Base-by-base conservation (phyloP, 92 coral and sea anemone genomes). In the Parazoanthus atlanticus region DNA sequence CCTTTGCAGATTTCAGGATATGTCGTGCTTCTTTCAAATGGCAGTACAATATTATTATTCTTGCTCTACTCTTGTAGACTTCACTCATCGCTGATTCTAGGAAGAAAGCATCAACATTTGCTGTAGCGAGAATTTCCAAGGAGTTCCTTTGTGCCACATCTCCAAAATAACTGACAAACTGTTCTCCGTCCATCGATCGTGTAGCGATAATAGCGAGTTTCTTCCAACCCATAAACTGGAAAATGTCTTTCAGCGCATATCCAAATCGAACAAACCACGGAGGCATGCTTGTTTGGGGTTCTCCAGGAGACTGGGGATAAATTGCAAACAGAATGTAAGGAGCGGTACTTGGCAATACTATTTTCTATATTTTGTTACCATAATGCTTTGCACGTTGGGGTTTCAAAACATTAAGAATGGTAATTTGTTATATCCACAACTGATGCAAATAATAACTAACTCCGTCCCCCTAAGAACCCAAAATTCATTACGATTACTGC, bases 211-310 rank as follows among this genome's bases (percentile, higher is more conserved):
- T 0, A 41, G 79, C 79, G 31, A 36, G 13, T 16, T 75, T 75
- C 16, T 75, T 75, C 79, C 79, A 75, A 34, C 79, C 79, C 79
- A 75, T 75, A 7, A 36, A 47, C 15, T 11, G 46, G 43, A 75
- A 75, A 33, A 75, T 36, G 29, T 75, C 43, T 75, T 75, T n/a
- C 29, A 75, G 49, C 12, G 79, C 40, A 15, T 36, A 36, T 6
- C 40, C 79, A n/a, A 75, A 75, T 3, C 79, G 79, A 75, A 75
- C 79, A 75, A 36, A 75, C 79, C 79, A 75, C 13, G 79, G 79
- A 5, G 79, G 79, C 49, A 75, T 75, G 79, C 79, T 41, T 34
- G 49, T 75, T 12, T 17, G 46, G 40, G 43, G 13, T 36, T 36
- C 79, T 38, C 29, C 79, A 6, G 49, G 28, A 34, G 26, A 6